These are phyloP conservation scores for Potorous gilbertii DNA, from an alignment of 2,797 vertebrate genomes.

Conservation along the genomic window DNA sequence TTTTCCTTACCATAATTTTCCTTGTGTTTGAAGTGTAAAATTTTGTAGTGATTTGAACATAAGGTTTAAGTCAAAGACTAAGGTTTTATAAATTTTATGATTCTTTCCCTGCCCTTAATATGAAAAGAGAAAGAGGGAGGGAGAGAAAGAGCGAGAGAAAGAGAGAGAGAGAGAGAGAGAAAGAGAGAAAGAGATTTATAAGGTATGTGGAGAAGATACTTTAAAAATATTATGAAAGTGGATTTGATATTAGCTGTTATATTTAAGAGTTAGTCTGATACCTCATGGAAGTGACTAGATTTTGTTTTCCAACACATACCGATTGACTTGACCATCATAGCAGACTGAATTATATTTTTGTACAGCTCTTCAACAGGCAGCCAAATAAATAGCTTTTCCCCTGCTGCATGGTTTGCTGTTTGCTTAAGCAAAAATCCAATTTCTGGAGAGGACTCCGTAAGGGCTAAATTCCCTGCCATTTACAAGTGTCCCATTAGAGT, in stretches of 20 bases:
- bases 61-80: conserved; percentile 14
- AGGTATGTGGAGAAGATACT: conserved; percentile 68
- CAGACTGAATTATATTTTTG: conserved; percentile 82
- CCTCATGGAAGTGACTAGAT: conserved; percentile 64
- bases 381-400: conserved; percentile 86
- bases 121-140: conserved; percentile 49
- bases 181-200: background rate
- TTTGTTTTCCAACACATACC: conserved; percentile 65
- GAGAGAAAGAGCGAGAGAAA: conserved; percentile 11
- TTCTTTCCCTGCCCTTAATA: conserved; percentile 65
- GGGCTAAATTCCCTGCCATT: conserved; percentile 85
- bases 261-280: conserved; percentile 60
- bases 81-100: conserved; percentile 46
- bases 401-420: conserved; percentile 85
- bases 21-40: conserved; percentile 65
- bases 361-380: conserved; percentile 80
- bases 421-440: conserved; percentile 89
- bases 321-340: conserved; percentile 75
- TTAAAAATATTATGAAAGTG: conserved; percentile 75
- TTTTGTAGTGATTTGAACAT: conserved; percentile 56
- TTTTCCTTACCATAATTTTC: conserved; percentile 55
- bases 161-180: no score
- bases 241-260: conserved; percentile 68
- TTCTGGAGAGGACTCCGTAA: conserved; percentile 86
- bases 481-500: conserved; percentile 86